Evolutionary conservation across 2,888 invertebrate genomes (phyloP).

Genomic region (Drosophila nr. medialis): DNA sequence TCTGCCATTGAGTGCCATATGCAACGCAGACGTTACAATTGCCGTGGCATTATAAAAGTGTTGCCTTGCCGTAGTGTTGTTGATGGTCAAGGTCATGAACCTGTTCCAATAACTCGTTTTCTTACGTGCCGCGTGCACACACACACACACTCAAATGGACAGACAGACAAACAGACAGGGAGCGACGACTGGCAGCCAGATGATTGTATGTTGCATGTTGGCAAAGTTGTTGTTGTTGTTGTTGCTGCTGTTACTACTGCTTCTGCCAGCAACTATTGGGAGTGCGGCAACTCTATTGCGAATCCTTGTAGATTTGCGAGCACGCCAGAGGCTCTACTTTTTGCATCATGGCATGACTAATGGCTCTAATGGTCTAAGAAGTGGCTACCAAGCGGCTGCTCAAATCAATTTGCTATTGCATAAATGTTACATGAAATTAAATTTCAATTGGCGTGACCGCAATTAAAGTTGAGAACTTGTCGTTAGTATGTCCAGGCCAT

Average conservation of each 20-base stretch:
- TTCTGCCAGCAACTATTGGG: constrained; percentile 25
- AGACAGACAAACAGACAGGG: constrained; percentile 29
- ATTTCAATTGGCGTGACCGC: constrained; percentile 60
- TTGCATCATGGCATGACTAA: constrained; percentile 65
- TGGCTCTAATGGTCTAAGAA: constrained; percentile 54
- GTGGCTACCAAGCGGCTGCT: constrained; percentile 37
- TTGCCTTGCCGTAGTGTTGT: constrained; percentile 66
- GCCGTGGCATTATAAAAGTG: constrained; percentile 61
- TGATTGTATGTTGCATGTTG: constrained; percentile 77
- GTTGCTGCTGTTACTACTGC: constrained; percentile 27
- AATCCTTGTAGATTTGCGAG: constrained; percentile 63
- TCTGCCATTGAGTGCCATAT: constrained; percentile 61
- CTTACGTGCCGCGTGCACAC: constrained; percentile 72
- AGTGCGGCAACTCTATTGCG: constrained; percentile 53
- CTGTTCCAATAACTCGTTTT: constrained; percentile 82
- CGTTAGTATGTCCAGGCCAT: constrained; percentile 14
- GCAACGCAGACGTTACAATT: constrained; percentile 64
- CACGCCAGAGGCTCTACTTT: constrained; percentile 42
- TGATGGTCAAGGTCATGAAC: constrained; percentile 83
- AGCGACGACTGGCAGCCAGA: constrained; percentile 47
- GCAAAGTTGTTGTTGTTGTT: constrained; percentile 39
- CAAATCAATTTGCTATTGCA: constrained; percentile 74
- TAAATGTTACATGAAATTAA: constrained; percentile 70
- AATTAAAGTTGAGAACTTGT: constrained; percentile 52
- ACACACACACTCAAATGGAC: constrained; percentile 14